Conservation (phyloP, 2,888 invertebrate genomes). For the Stenurella melanura region DNA sequence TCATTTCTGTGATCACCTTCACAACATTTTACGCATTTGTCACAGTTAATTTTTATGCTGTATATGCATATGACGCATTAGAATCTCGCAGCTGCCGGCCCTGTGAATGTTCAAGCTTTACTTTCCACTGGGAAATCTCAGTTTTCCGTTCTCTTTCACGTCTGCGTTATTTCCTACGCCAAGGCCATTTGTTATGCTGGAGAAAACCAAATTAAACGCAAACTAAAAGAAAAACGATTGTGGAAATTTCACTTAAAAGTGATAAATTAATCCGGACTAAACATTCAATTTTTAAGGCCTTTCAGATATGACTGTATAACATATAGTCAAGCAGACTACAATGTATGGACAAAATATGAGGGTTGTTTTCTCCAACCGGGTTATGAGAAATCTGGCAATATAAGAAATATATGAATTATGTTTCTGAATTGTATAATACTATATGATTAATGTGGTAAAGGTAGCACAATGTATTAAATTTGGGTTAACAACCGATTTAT, state of each 20-base stretch:
- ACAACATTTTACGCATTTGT: too few species aligned
- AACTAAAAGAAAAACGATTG: slow-evolving; percentile 44
- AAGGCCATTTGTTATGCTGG: slow-evolving; percentile 42
- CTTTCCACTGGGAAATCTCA: slow-evolving; percentile 37
- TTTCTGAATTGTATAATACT: background rate
- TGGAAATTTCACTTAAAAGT: slow-evolving; percentile 38
- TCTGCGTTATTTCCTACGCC: slow-evolving; percentile 22
- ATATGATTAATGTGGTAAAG: background rate
- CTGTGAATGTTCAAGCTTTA: slow-evolving; percentile 2
- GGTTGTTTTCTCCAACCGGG: background rate
- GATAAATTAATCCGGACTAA: slow-evolving; percentile 42
- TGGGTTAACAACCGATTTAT: background rate
- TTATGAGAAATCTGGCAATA: background rate
- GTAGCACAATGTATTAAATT: background rate
- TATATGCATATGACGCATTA: too few species aligned
- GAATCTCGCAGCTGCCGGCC: background rate
- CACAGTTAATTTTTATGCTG: too few species aligned
- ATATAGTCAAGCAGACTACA: background rate
- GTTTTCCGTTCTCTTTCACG: slow-evolving; percentile 26
- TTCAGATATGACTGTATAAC: background rate
- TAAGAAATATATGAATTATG: background rate
- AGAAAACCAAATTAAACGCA: slow-evolving; percentile 41
- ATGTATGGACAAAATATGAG: background rate
- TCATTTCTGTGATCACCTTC: too few species aligned
- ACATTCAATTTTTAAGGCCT: slow-evolving; percentile 22